Percentiles rank a stretch among this genome's conserved stretches.
These are phyloP conservation scores for Perognathus longimembris DNA, from an alignment of 2,113 vertebrate species.

Conservation along the genomic window DNA sequence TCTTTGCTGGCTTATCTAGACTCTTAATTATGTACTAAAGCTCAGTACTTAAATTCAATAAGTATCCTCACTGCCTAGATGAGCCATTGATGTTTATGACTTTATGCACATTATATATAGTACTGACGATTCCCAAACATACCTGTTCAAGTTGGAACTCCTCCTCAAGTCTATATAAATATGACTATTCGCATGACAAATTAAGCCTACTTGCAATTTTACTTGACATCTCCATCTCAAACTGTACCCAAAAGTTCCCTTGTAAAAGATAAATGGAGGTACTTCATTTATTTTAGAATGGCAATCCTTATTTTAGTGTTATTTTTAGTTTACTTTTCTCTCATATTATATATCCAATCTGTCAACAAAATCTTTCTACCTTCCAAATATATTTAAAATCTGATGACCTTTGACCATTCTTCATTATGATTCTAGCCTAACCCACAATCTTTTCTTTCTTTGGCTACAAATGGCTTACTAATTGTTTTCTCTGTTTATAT, in stretches of 20 bases:
- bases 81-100: not conserved
- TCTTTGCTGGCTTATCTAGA: not conserved
- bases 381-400: constrained; percentile 12
- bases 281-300: not conserved
- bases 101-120: not conserved
- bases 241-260: not conserved
- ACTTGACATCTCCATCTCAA: not conserved
- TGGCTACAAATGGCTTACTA: not conserved
- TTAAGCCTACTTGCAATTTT: not conserved
- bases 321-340: not conserved
- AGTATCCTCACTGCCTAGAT: not conserved
- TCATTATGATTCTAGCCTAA: not conserved
- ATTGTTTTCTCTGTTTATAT: not conserved
- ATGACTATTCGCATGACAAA: not conserved
- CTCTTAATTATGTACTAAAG: not conserved
- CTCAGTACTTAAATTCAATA: not conserved
- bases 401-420: not conserved
- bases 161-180: not conserved
- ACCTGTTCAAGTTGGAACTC: not conserved
- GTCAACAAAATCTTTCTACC: constrained; percentile 10
- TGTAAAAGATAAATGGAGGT: not conserved
- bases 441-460: not conserved
- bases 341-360: not conserved
- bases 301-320: not conserved
- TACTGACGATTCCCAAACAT: not conserved